Percentiles rank a stretch among this genome's conserved stretches.
phyloP scores from a whole-genome alignment of 1,140 invertebrate species.

The Pararge aegeria region DNA sequence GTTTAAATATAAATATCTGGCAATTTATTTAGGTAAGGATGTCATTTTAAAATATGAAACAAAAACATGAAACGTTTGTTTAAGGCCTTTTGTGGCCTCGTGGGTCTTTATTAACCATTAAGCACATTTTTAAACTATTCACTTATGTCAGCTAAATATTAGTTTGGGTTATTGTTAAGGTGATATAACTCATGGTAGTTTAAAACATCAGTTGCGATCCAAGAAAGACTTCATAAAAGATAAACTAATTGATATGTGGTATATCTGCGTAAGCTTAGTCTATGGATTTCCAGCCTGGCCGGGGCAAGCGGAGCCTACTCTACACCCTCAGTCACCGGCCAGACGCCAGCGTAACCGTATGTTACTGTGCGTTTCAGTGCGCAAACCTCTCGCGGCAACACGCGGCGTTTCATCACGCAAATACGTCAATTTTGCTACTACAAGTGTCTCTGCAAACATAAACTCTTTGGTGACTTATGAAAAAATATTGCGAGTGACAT shows the following conservation, averaged over 20 bases:
- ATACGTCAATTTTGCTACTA: slow-evolving; percentile 13
- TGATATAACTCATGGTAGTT: too few species aligned
- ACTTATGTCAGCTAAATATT: too few species aligned
- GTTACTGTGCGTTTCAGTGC: slow-evolving; percentile 3
- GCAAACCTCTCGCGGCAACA: slow-evolving; percentile 8
- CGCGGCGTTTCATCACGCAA: slow-evolving; percentile 54
- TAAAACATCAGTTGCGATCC: too few species aligned
- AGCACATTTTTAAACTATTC: too few species aligned
- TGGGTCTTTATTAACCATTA: too few species aligned
- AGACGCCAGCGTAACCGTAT: slow-evolving; percentile 37
- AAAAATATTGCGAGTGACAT: slow-evolving; percentile 1
- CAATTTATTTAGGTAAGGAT: too few species aligned
- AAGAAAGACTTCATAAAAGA: too few species aligned
- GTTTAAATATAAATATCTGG: too few species aligned
- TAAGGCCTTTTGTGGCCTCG: too few species aligned
- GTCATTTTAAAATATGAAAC: too few species aligned
- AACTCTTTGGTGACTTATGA: slow-evolving; percentile 18
- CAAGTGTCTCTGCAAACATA: slow-evolving; percentile 16
- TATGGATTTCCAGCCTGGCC: slow-evolving; percentile 60
- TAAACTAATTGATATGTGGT: background rate
- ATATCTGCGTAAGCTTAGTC: slow-evolving; percentile 38
- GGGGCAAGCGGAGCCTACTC: slow-evolving; percentile 58
- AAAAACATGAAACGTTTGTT: too few species aligned
- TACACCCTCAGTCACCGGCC: slow-evolving; percentile 64
- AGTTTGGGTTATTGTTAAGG: too few species aligned